A percentile compares a stretch with the other conserved stretches of the same genome.
Evolutionary conservation across 2,888 invertebrate species (phyloP).

Genomic region (Argynnis bischoffii): DNA sequence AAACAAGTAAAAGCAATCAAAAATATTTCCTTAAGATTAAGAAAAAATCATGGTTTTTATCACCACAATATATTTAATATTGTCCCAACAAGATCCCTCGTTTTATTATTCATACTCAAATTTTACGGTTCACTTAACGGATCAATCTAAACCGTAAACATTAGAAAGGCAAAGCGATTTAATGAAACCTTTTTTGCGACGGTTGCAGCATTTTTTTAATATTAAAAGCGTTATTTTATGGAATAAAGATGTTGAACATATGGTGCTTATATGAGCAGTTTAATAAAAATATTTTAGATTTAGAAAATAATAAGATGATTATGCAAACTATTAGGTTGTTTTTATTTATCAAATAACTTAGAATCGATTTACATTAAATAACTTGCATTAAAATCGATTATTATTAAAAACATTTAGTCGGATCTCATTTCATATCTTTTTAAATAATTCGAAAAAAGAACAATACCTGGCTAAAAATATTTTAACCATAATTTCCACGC

Average conservation of each 20-base stretch:
- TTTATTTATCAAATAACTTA: too few species aligned
- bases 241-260: not conserved
- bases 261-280: not conserved
- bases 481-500: conserved; percentile 1
- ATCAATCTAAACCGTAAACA: conserved; percentile 20
- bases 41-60: not conserved
- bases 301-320: too few species aligned
- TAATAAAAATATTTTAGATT: too few species aligned
- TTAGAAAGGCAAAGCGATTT: conserved; percentile 50
- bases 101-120: conserved; percentile 33
- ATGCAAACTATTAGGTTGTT: too few species aligned
- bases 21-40: not conserved
- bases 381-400: too few species aligned
- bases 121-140: conserved; percentile 34
- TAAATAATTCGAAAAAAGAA: not conserved
- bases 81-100: conserved; percentile 38
- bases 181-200: conserved; percentile 32
- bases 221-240: conserved; percentile 49
- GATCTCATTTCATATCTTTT: too few species aligned
- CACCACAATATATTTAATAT: not conserved
- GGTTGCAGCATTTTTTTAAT: conserved; percentile 12
- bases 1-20: too few species aligned
- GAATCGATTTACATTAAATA: too few species aligned
- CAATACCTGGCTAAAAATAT: conserved; percentile 2
- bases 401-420: too few species aligned